These are phyloP conservation scores for Verasper variegatus DNA, from an alignment of 2,113 vertebrate species.

Conservation along the genomic window DNA sequence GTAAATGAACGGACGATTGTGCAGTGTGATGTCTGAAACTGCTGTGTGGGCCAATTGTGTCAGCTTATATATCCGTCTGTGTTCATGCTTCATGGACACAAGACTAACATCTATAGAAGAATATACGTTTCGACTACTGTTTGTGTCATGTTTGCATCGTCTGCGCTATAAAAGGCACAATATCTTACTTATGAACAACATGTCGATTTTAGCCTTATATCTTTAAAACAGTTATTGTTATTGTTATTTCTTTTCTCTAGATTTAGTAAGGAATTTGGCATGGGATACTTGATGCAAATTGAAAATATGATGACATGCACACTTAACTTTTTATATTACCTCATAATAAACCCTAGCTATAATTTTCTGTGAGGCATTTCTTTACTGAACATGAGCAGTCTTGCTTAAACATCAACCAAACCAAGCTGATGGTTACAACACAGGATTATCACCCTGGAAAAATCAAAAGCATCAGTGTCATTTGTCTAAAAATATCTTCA, in stretches of 20 bases:
- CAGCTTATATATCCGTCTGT: slow-evolving; percentile 1
- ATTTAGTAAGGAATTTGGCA: too few species aligned
- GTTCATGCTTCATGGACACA: slow-evolving; percentile 1
- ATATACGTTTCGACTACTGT: too few species aligned
- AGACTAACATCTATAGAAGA: neutral
- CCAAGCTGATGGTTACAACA: slow-evolving; percentile 2
- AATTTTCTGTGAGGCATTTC: neutral
- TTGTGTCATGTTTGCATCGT: neutral
- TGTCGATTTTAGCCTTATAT: neutral
- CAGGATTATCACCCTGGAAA: neutral
- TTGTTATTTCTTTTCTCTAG: too few species aligned
- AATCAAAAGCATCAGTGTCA: neutral
- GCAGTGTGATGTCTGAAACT: neutral
- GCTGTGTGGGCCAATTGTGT: neutral
- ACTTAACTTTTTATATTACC: neutral
- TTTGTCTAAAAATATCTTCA: slow-evolving; percentile 29
- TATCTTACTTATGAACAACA: neutral
- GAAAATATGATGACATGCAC: neutral
- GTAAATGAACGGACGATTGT: slow-evolving; percentile 28
- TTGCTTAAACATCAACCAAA: neutral
- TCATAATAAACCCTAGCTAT: neutral
- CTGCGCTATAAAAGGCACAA: slow-evolving; percentile 1
- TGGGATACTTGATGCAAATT: neutral
- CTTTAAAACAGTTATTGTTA: too few species aligned
- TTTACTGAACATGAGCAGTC: neutral